These are phyloP conservation scores for Limnephilus auricula DNA, from an alignment of 2,888 invertebrate genomes.

Conservation along the genomic window DNA sequence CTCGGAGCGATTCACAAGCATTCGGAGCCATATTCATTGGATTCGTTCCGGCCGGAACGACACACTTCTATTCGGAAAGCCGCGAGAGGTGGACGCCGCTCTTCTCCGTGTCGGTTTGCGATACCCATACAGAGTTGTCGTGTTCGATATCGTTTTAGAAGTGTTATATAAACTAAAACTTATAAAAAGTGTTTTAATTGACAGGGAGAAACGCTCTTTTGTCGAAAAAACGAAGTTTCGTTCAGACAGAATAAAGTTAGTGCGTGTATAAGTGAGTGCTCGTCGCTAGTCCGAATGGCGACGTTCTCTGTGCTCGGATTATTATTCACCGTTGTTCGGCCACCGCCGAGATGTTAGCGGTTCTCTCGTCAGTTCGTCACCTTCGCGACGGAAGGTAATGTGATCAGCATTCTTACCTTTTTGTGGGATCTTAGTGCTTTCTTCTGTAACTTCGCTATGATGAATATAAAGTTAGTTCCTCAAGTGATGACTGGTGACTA, in stretches of 20 bases:
- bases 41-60: too few species aligned
- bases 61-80: conserved; percentile 55
- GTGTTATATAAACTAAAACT: conserved; percentile 63
- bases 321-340: conserved; percentile 62
- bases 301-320: conserved; percentile 61
- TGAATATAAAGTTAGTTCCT: conserved; percentile 19
- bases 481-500: background rate
- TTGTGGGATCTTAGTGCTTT: background rate
- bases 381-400: conserved; percentile 47
- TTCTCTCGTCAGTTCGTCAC: conserved; percentile 44
- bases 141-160: conserved; percentile 59
- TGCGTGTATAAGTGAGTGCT: conserved; percentile 46
- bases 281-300: conserved; percentile 58
- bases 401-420: conserved; percentile 41
- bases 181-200: conserved; percentile 54
- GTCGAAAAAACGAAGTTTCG: conserved; percentile 47
- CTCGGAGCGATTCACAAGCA: too few species aligned
- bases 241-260: conserved; percentile 51
- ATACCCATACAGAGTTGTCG: conserved; percentile 56
- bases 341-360: conserved; percentile 56
- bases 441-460: background rate
- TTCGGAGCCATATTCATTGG: too few species aligned
- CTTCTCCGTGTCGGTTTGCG: conserved; percentile 15
- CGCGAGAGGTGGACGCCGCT: conserved; percentile 46
- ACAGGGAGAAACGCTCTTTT: conserved; percentile 17